Conservation (phyloP, 2,113 vertebrate species). For the Ctenodactylus gundi region DNA sequence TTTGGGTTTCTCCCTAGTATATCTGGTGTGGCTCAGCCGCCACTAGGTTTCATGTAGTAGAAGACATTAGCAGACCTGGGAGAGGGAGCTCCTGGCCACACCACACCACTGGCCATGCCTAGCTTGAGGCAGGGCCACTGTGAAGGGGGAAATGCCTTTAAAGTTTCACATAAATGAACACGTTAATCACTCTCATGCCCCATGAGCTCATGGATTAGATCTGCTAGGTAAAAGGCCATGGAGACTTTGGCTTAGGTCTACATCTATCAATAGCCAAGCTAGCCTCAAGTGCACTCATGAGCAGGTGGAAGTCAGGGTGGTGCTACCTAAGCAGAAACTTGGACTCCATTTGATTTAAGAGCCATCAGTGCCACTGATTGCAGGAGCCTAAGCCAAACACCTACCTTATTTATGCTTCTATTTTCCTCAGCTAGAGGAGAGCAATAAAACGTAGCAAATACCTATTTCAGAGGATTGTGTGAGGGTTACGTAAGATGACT, state of each 20-base stretch:
- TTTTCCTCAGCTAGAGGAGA: neutral
- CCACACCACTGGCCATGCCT: neutral
- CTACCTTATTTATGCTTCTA: neutral
- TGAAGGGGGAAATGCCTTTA: too few relatives aligned
- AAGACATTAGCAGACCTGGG: neutral
- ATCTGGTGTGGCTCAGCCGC: neutral
- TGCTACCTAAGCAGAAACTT: neutral
- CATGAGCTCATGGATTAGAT: neutral
- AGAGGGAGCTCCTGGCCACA: neutral
- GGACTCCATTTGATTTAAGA: neutral
- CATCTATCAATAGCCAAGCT: neutral
- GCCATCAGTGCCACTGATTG: neutral
- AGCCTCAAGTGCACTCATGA: too few relatives aligned
- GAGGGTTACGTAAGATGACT: neutral
- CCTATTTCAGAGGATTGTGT: neutral
- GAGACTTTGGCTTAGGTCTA: neutral
- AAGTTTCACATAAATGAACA: neutral
- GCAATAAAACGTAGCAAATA: neutral
- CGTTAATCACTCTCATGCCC: too few relatives aligned
- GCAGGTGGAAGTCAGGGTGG: neutral
- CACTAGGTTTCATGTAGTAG: accelerated
- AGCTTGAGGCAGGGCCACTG: neutral
- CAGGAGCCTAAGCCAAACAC: neutral
- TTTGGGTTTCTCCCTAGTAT: neutral
- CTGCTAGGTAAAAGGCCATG: neutral